Conservation (phyloP, 2,797 vertebrate species). For the Coregonus suidteri region DNA sequence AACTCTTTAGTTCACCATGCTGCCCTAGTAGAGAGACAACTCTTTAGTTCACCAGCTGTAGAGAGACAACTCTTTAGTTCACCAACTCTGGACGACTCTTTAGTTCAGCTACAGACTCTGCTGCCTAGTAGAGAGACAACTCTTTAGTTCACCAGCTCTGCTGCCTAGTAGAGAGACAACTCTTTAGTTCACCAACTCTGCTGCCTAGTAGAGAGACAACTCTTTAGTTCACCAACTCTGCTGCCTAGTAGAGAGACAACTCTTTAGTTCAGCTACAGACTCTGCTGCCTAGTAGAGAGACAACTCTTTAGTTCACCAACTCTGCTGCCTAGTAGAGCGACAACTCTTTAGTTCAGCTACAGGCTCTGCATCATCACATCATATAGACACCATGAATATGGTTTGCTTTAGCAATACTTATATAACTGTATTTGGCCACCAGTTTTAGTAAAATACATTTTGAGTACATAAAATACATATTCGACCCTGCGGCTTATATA, state of each 20-base stretch:
- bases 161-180: slow-evolving; percentile 76
- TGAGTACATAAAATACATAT: too few relatives aligned
- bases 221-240: too few relatives aligned
- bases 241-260: too few relatives aligned
- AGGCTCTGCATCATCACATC: neutral
- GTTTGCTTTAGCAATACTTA: neutral
- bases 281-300: too few relatives aligned
- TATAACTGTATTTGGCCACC: neutral
- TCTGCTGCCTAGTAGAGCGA: too few relatives aligned
- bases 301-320: too few relatives aligned
- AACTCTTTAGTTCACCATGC: slow-evolving; percentile 70
- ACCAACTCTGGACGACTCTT: slow-evolving; percentile 80
- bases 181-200: slow-evolving; percentile 70
- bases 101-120: slow-evolving; percentile 85
- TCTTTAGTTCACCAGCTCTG: slow-evolving; percentile 81
- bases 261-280: too few relatives aligned
- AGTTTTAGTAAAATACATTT: too few relatives aligned
- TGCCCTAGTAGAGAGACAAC: slow-evolving; percentile 45
- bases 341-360: too few relatives aligned
- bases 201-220: too few relatives aligned
- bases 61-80: slow-evolving; percentile 22
- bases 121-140: slow-evolving; percentile 76
- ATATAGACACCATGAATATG: neutral
- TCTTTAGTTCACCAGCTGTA: slow-evolving; percentile 34
- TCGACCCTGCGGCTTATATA: too few relatives aligned